Evolutionary conservation across 92 coral and sea anemone species (phyloP).

Genomic region (Scolanthus callimorphus): DNA sequence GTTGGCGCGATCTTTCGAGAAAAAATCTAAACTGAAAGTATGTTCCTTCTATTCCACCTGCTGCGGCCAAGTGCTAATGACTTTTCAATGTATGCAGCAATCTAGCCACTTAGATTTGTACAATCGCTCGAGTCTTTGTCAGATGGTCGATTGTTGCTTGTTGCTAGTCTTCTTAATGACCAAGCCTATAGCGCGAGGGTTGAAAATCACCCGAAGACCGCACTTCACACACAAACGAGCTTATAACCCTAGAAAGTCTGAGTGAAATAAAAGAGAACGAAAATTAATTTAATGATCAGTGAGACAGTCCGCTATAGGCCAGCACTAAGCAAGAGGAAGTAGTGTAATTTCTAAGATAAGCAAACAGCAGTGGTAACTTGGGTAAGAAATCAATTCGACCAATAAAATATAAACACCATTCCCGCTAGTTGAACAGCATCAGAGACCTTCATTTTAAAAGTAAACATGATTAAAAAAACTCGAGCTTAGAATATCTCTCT

Average conservation of each 20-base stretch:
- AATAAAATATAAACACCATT: background rate
- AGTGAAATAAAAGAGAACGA: background rate
- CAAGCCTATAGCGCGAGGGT: background rate
- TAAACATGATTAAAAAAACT: background rate
- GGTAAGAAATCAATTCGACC: background rate
- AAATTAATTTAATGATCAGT: background rate
- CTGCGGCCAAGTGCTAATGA: conserved; percentile 55
- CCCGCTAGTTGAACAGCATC: background rate
- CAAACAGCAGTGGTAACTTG: background rate
- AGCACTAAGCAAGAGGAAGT: background rate
- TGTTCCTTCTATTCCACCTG: conserved; percentile 56
- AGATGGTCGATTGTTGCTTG: background rate
- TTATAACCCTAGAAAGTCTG: background rate
- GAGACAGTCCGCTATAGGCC: background rate
- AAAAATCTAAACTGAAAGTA: background rate
- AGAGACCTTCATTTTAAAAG: background rate
- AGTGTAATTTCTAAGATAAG: conserved; percentile 4
- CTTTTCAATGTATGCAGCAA: conserved; percentile 65
- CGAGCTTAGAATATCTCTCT: background rate
- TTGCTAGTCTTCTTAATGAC: conserved; percentile 1
- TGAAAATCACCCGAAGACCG: background rate
- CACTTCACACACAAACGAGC: background rate
- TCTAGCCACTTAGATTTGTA: conserved; percentile 24
- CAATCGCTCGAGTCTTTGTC: background rate
- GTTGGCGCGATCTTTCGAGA: background rate